Percentiles rank a stretch among this genome's conserved stretches.
These are phyloP conservation scores for Cherax destructor DNA, from an alignment of 1,140 invertebrate species.

Conservation along the genomic window DNA sequence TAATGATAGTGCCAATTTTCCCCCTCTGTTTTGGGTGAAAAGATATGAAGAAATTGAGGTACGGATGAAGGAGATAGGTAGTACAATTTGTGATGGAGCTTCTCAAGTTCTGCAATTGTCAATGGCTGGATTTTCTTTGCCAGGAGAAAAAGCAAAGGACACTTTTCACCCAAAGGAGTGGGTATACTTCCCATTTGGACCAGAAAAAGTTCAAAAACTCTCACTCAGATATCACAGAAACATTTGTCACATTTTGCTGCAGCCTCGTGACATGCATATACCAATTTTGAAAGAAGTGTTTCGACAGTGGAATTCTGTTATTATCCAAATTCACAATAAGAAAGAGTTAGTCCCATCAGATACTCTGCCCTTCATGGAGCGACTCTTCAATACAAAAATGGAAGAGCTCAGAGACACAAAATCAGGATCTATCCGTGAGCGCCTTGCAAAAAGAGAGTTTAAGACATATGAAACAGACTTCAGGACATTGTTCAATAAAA, in stretches of 20 bases:
- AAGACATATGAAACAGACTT: slow-evolving; percentile 31
- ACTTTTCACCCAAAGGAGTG: slow-evolving; percentile 10
- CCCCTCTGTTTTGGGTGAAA: slow-evolving; percentile 59
- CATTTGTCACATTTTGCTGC: slow-evolving; percentile 16
- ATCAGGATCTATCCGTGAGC: neutral
- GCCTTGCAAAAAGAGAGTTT: slow-evolving; percentile 33
- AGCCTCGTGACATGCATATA: neutral
- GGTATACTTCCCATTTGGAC: slow-evolving; percentile 6
- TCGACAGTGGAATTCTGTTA: slow-evolving; percentile 64
- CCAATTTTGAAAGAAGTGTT: slow-evolving; percentile 41
- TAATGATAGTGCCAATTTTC: slow-evolving; percentile 59
- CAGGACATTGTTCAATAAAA: slow-evolving; percentile 37
- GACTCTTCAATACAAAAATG: slow-evolving; percentile 21
- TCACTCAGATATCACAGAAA: neutral
- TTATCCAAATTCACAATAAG: slow-evolving; percentile 55
- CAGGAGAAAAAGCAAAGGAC: slow-evolving; percentile 21
- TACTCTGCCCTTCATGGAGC: slow-evolving; percentile 38
- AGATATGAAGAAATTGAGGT: neutral
- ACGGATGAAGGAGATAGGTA: slow-evolving; percentile 34
- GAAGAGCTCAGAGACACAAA: neutral
- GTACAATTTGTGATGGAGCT: slow-evolving; percentile 12
- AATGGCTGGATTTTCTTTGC: slow-evolving; percentile 17
- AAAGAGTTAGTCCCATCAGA: slow-evolving; percentile 31
- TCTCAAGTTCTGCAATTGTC: slow-evolving; percentile 20
- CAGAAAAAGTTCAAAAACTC: slow-evolving; percentile 4